Evolutionary conservation across 2,888 invertebrate genomes (phyloP).

Genomic region (Osmoderma eremita): DNA sequence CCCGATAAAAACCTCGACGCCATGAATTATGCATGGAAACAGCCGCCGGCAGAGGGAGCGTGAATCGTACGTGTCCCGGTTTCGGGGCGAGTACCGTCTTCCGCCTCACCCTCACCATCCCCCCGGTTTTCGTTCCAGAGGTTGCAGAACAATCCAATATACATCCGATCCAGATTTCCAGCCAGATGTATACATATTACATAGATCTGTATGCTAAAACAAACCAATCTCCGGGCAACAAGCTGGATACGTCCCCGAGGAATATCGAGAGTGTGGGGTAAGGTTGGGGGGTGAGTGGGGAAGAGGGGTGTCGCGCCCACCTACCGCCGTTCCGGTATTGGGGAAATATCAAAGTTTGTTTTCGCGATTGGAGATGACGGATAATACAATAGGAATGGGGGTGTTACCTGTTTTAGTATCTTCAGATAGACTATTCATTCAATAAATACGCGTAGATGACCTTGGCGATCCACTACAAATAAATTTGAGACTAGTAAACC

Average conservation of each 20-base stretch:
- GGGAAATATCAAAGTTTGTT: no score
- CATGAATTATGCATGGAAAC: constrained; percentile 16
- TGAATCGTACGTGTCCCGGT: neutral
- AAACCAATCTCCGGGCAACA: constrained; percentile 60
- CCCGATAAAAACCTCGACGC: constrained; percentile 8
- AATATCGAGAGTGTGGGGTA: no score
- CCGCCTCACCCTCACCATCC: neutral
- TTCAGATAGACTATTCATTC: no score
- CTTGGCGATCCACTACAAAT: no score
- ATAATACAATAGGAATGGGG: no score
- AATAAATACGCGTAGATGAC: no score
- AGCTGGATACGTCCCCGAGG: constrained; percentile 53
- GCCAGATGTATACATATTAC: constrained; percentile 59
- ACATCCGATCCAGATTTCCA: constrained; percentile 53
- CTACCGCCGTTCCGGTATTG: no score
- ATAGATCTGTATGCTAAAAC: constrained; percentile 61
- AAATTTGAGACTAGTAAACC: no score
- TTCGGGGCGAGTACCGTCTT: neutral
- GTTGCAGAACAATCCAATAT: constrained; percentile 34
- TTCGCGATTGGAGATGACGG: no score
- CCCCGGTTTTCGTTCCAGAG: neutral
- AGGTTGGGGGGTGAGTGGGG: no score
- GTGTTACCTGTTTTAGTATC: no score
- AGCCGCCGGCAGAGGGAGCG: neutral
- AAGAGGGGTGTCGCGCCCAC: no score